Percentiles rank a stretch among this genome's conserved stretches.
These are phyloP conservation scores for Endotricha flammealis DNA, from an alignment of 2,888 invertebrate species.

Conservation along the genomic window DNA sequence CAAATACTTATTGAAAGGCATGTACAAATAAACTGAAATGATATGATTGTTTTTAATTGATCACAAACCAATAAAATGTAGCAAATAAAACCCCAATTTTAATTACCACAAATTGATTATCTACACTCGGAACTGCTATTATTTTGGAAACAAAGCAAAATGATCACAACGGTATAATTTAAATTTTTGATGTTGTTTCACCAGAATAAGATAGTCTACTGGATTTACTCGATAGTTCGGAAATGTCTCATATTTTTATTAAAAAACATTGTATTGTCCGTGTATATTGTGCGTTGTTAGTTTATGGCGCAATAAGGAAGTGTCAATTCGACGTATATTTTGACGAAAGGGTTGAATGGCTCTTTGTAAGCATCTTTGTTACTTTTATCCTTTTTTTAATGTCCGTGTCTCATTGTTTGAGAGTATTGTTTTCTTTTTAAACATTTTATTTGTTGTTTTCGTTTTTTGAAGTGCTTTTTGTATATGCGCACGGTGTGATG, in stretches of 20 bases:
- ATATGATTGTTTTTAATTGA: too few species aligned
- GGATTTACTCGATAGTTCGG: not conserved
- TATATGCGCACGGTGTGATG: slow-evolving; percentile 24
- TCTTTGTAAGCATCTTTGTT: slow-evolving; percentile 58
- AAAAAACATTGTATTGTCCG: slow-evolving; percentile 2
- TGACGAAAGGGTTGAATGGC: slow-evolving; percentile 73
- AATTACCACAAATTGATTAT: too few species aligned
- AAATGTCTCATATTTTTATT: slow-evolving; percentile 6
- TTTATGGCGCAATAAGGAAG: slow-evolving; percentile 76
- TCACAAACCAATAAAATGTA: too few species aligned
- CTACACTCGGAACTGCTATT: too few species aligned
- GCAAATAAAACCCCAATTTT: too few species aligned
- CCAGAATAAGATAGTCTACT: not conserved
- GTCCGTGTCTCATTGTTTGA: slow-evolving; percentile 54
- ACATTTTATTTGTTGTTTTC: slow-evolving; percentile 62
- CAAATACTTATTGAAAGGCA: too few species aligned
- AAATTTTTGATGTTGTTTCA: too few species aligned
- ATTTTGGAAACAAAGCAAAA: too few species aligned
- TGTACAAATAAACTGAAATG: too few species aligned
- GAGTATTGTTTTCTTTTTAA: slow-evolving; percentile 56
- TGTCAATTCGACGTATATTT: slow-evolving; percentile 62
- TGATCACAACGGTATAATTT: too few species aligned
- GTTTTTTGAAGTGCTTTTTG: slow-evolving; percentile 57
- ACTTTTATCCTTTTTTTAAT: slow-evolving; percentile 52
- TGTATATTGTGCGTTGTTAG: slow-evolving; percentile 53